These are phyloP conservation scores for Hermatobates lingyangjiaoensis DNA, from an alignment of 1,140 invertebrate species.

Conservation along the genomic window DNA sequence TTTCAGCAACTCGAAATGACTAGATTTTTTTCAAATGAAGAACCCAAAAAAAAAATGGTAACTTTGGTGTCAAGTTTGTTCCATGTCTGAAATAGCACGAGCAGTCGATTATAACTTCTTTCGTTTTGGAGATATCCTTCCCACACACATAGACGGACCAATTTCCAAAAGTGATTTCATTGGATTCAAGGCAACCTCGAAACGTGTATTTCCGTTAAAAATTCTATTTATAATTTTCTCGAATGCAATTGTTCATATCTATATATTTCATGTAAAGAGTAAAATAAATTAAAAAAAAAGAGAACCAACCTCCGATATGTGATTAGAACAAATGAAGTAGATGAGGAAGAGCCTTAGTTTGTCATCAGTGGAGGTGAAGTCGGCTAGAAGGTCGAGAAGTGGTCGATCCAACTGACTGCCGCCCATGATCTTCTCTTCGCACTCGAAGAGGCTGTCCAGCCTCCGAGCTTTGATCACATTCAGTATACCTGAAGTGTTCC, in stretches of 20 bases:
- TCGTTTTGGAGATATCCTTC: too few relatives aligned
- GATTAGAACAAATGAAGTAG: slow-evolving; percentile 67
- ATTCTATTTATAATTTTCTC: neutral
- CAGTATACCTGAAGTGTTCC: slow-evolving; percentile 53
- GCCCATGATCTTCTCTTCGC: slow-evolving; percentile 94
- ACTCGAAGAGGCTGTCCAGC: slow-evolving; percentile 89
- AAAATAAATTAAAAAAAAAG: too few relatives aligned
- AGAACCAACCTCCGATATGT: slow-evolving; percentile 45
- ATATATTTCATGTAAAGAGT: neutral
- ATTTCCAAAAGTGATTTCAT: too few relatives aligned
- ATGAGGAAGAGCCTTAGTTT: slow-evolving; percentile 91
- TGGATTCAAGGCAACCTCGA: slow-evolving; percentile 5
- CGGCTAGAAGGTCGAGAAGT: slow-evolving; percentile 57
- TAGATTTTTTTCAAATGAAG: too few relatives aligned
- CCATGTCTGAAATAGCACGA: too few relatives aligned
- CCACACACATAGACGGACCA: too few relatives aligned
- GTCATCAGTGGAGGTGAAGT: slow-evolving; percentile 73
- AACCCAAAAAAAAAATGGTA: too few relatives aligned
- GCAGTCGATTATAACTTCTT: too few relatives aligned
- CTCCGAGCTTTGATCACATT: slow-evolving; percentile 76
- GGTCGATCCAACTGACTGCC: slow-evolving; percentile 53
- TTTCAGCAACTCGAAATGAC: too few relatives aligned
- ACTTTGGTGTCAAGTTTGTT: too few relatives aligned
- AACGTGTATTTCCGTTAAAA: too few relatives aligned
- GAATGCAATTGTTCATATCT: neutral